phyloP scores from a whole-genome alignment of 2,888 invertebrate genomes.

The Rambutsinella grinnellia region DNA sequence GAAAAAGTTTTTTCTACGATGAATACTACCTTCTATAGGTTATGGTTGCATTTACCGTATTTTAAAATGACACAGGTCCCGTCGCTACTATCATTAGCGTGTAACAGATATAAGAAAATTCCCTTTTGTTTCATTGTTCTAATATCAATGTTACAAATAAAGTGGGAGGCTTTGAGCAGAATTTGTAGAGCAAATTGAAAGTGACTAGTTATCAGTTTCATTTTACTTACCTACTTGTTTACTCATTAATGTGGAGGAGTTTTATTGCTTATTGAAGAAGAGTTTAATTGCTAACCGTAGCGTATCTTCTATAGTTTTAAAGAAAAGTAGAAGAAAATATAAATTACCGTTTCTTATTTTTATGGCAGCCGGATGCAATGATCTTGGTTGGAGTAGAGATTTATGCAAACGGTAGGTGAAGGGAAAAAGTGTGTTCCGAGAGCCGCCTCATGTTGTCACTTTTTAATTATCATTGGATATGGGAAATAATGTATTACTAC shows the following conservation, averaged over 20 bases:
- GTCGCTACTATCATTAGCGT: not conserved
- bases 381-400: slow-evolving; percentile 34
- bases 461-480: not conserved
- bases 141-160: slow-evolving; percentile 11
- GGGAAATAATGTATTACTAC: not conserved
- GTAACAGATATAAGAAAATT: not conserved
- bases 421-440: slow-evolving; percentile 8
- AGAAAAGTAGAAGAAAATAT: slow-evolving; percentile 4
- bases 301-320: not conserved
- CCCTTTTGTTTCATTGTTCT: not conserved
- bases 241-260: not conserved
- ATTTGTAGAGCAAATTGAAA: not conserved
- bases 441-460: slow-evolving; percentile 31
- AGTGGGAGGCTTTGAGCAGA: no score
- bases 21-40: not conserved
- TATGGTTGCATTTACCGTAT: no score
- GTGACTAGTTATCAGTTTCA: not conserved
- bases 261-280: not conserved
- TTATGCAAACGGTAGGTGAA: not conserved
- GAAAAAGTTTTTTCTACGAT: not conserved
- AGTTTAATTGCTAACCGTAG: no score
- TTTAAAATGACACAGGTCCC: not conserved
- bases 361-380: slow-evolving; percentile 41
- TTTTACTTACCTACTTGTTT: not conserved
- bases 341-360: not conserved